Evolutionary conservation across 2,888 invertebrate genomes (phyloP).

Genomic region (Lacanobia oleracea): DNA sequence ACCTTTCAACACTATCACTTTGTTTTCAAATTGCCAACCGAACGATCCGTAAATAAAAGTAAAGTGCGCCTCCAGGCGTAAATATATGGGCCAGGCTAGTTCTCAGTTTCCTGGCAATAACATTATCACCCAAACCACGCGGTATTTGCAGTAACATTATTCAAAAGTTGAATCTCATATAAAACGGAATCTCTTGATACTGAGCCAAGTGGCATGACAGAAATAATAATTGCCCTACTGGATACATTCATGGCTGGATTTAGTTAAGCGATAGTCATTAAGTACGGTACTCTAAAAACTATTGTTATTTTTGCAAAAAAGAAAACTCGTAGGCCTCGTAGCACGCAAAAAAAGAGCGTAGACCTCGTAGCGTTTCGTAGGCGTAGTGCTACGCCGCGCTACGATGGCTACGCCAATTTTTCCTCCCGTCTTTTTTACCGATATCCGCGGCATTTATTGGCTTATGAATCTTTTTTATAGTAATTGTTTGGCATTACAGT

Average conservation of each 20-base stretch:
- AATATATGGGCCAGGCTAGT: constrained; percentile 22
- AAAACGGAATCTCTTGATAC: constrained; percentile 49
- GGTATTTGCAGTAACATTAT: constrained; percentile 40
- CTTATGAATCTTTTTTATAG: constrained; percentile 33
- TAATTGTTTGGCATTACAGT: constrained; percentile 4
- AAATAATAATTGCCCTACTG: constrained; percentile 29
- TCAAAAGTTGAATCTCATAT: constrained; percentile 49
- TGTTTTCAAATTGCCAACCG: constrained; percentile 25
- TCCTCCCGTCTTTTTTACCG: constrained; percentile 15
- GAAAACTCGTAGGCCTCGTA: neutral
- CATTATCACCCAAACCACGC: constrained; percentile 35
- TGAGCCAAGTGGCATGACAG: constrained; percentile 39
- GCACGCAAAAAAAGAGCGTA: constrained; percentile 21
- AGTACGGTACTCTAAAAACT: neutral
- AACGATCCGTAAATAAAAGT: constrained; percentile 22
- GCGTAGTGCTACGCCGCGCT: constrained; percentile 18
- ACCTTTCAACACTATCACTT: constrained; percentile 13
- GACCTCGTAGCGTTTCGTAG: constrained; percentile 38
- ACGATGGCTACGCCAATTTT: constrained; percentile 26
- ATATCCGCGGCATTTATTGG: constrained; percentile 16
- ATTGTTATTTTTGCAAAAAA: neutral
- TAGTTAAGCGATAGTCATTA: neutral
- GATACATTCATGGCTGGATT: constrained; percentile 20
- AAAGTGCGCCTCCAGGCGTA: constrained; percentile 16
- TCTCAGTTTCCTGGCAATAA: constrained; percentile 30